Base-by-base conservation (phyloP, 2,888 invertebrate species). In the Nomada fucata region DNA sequence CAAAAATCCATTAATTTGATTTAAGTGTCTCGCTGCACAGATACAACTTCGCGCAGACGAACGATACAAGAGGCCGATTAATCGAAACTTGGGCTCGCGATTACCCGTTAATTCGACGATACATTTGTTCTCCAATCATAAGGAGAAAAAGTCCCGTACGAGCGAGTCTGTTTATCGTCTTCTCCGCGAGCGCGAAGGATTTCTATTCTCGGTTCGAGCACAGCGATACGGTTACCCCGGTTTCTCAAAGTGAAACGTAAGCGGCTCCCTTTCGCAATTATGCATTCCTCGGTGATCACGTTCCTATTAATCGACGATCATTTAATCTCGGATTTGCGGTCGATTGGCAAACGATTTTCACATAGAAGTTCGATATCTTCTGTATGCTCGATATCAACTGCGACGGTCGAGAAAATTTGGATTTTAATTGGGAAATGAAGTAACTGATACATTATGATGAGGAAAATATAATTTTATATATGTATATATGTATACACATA, bases 291-390 rank as follows among this genome's bases (percentile, higher is more conserved):
- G 72, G 73, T 81, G 85, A 61, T 75, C 76, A 84, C 76, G 85
- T 83, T 81, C 86, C 83, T 78, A 76, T 89, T 84, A 86, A 85
- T 88, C 86, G 83, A 88, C 88, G 84, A 89, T 86, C 84, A 79
- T 85, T 36, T 36, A 36, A 36, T 36, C 36, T 36, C 36, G 36
- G 36, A 36, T 5, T 36, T 36, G 36, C 5, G 36, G 47, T 47
- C 47, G 47, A 47, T 47, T 15, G 47, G 47, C 15, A 36, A 36
- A 36, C 36, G 36, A 36, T 36, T 36, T 36, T 36, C 36, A 36
- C 36, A 7, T 36, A 7, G 36, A 36, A 36, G 36, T 36, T 36
- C 36, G 36, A 36, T 36, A 36, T 36, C 36, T 36, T 36, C 36
- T 36, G 7, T 36, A 36, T 36, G 36, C 36, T 36, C 36, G 36